Evolutionary conservation across 2,113 vertebrate genomes (phyloP).

Genomic region (Oenanthe oenanthe): DNA sequence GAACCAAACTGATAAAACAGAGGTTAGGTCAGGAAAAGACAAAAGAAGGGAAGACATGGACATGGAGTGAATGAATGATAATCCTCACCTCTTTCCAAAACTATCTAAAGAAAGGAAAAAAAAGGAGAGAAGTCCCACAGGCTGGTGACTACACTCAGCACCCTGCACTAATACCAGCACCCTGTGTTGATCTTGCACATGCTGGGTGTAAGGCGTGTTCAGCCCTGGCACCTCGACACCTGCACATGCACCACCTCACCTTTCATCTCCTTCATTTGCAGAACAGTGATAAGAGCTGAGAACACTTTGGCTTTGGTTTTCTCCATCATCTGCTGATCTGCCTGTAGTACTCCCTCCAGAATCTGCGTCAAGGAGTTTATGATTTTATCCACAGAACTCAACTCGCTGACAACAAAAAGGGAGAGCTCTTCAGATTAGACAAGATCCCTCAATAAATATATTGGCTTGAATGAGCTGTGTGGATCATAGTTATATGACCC

Average conservation of each 20-base stretch:
- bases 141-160: not conserved
- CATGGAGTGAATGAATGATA: not conserved
- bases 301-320: slow-evolving; percentile 95
- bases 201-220: not conserved
- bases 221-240: not conserved
- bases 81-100: not conserved
- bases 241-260: slow-evolving; percentile 73
- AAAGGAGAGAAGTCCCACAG: not conserved
- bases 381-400: slow-evolving; percentile 87
- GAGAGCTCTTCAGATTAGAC: slow-evolving; percentile 43
- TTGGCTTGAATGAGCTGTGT: not conserved
- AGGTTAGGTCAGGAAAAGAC: not conserved
- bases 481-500: not conserved
- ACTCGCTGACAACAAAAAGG: slow-evolving; percentile 77
- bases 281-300: slow-evolving; percentile 89
- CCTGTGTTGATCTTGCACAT: not conserved
- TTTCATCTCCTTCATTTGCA: slow-evolving; percentile 92
- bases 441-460: not conserved
- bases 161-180: not conserved
- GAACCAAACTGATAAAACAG: not conserved
- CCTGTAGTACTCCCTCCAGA: slow-evolving; percentile 91
- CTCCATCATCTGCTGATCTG: slow-evolving; percentile 91
- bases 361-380: slow-evolving; percentile 88
- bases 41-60: not conserved
- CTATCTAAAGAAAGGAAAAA: not conserved